A percentile compares a stretch with the other conserved stretches of the same genome.
Conservation (phyloP, 2,797 vertebrate species). For the Cercopithecus petaurista region DNA sequence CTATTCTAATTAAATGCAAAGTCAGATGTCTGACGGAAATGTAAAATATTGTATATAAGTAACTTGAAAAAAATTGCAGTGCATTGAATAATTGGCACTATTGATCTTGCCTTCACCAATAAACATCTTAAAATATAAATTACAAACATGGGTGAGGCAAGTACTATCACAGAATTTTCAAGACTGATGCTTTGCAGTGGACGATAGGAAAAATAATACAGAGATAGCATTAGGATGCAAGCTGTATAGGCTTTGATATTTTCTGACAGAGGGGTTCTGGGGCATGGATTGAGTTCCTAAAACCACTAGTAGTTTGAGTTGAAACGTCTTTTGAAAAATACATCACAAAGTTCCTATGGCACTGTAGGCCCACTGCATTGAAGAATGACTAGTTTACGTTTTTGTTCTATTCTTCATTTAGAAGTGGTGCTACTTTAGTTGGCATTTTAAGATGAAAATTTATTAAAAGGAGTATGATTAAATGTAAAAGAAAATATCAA, state of each 20-base stretch:
- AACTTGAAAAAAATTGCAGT: neutral
- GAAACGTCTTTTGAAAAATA: conserved; percentile 82
- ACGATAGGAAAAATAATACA: neutral
- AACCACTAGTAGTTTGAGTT: conserved; percentile 74
- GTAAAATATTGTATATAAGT: neutral
- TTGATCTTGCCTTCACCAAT: neutral
- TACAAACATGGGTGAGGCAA: neutral
- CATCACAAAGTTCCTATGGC: conserved; percentile 74
- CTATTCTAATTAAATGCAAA: conserved; percentile 12
- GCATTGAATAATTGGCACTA: neutral
- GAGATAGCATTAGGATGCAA: conserved; percentile 54
- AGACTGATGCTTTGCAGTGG: neutral
- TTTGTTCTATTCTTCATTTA: conserved; percentile 68
- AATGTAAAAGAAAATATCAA: neutral
- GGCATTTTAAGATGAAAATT: conserved; percentile 64
- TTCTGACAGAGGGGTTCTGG: conserved; percentile 60
- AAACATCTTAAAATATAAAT: conserved; percentile 11
- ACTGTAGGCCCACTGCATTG: conserved; percentile 55
- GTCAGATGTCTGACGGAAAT: neutral
- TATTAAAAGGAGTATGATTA: neutral
- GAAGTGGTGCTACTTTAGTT: conserved; percentile 64
- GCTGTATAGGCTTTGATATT: conserved; percentile 67
- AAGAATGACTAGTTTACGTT: conserved; percentile 65
- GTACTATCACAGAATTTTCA: neutral
- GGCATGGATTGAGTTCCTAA: conserved; percentile 62